Evolutionary conservation across 2,797 vertebrate genomes (phyloP).

Genomic region (Alca torda): DNA sequence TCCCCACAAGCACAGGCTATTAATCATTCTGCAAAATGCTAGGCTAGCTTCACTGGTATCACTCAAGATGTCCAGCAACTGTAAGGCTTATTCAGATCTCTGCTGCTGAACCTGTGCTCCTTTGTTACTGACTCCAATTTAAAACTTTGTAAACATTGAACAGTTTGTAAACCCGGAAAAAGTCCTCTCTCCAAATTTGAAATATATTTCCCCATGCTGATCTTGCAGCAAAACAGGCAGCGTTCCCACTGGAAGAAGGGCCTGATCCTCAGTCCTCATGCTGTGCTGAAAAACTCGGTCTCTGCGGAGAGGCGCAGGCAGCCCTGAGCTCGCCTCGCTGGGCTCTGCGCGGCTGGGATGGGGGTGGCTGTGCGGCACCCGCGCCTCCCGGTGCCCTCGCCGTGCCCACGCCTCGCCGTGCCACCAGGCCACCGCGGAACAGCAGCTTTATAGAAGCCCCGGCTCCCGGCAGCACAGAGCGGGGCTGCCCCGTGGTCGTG

Average conservation of each 20-base stretch:
- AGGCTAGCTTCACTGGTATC: background rate
- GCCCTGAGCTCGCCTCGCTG: background rate
- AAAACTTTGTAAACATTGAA: background rate
- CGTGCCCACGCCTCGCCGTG: too few relatives aligned
- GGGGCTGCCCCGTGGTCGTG: too few relatives aligned
- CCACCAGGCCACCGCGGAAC: too few relatives aligned
- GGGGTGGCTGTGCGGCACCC: too few relatives aligned
- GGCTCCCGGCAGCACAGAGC: too few relatives aligned
- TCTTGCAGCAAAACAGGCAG: background rate
- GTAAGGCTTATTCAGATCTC: background rate
- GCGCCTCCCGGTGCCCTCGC: too few relatives aligned
- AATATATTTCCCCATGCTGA: background rate
- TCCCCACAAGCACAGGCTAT: background rate
- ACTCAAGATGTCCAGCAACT: background rate
- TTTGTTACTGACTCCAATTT: background rate
- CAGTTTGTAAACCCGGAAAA: background rate
- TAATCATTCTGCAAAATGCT: background rate
- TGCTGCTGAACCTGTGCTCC: background rate
- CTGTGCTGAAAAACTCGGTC: background rate
- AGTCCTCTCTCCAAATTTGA: background rate
- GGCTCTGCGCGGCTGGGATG: too few relatives aligned
- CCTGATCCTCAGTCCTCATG: background rate
- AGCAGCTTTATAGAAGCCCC: too few relatives aligned
- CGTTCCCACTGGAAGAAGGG: background rate
- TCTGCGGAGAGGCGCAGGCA: background rate